Conservation (phyloP, 23 tunicate genomes). For the Phallusia fumigata region DNA sequence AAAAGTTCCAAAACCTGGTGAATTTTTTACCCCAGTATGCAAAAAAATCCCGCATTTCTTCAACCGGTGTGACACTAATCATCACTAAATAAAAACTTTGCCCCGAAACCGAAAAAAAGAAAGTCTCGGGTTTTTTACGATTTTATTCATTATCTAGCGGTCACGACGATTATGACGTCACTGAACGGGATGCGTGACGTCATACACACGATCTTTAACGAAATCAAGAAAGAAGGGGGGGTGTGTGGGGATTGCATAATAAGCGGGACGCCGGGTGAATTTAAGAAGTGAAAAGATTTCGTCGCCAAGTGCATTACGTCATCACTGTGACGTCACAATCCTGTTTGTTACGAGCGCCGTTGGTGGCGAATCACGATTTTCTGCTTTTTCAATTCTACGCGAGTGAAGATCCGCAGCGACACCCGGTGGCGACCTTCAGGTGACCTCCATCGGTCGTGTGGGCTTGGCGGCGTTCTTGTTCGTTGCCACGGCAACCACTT, state of each 20-base stretch:
- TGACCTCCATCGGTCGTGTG: conserved; percentile 64
- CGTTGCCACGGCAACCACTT: conserved; percentile 2
- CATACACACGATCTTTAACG: neutral
- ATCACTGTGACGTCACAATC: neutral
- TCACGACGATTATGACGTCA: neutral
- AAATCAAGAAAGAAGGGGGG: neutral
- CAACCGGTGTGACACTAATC: no score
- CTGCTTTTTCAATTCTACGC: no score
- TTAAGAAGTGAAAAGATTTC: neutral
- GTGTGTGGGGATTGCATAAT: neutral
- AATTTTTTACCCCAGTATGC: no score
- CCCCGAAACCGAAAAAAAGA: neutral
- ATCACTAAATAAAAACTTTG: neutral
- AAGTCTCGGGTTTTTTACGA: neutral
- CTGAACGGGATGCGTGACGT: neutral
- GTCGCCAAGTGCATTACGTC: conserved; percentile 5
- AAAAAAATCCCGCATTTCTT: no score
- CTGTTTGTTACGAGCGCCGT: no score
- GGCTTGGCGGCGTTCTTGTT: conserved; percentile 10
- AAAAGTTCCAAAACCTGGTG: no score
- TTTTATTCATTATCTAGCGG: conserved; percentile 11
- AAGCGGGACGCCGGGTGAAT: neutral
- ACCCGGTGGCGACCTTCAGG: conserved; percentile 25
- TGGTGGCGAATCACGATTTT: neutral
- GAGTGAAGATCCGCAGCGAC: no score